Conservation (phyloP, 2,113 vertebrate species). For the pig (Sus scrofa) region DNA sequence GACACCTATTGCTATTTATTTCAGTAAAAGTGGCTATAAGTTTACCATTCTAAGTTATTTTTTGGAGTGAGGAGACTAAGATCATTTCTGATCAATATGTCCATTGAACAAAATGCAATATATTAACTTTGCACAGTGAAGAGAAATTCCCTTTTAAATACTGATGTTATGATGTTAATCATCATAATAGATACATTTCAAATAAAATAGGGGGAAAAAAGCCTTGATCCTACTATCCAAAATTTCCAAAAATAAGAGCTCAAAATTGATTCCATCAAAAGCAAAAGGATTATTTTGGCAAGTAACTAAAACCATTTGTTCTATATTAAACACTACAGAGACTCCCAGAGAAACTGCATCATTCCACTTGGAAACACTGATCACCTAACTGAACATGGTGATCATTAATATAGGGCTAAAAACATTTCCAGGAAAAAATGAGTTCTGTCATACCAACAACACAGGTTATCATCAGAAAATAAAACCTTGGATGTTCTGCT, state of each 20-base stretch:
- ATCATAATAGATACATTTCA: neutral
- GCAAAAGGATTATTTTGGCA: neutral
- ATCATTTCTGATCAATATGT: neutral
- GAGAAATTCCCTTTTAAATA: neutral
- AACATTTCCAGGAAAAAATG: neutral
- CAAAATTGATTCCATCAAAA: constrained; percentile 36
- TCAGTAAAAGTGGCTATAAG: neutral
- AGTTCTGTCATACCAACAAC: neutral
- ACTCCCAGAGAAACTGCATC: neutral
- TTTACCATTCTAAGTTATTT: neutral
- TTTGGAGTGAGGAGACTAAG: neutral
- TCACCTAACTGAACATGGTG: neutral
- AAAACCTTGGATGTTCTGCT: neutral
- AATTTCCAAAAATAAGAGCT: constrained; percentile 17
- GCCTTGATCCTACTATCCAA: neutral
- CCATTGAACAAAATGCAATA: neutral
- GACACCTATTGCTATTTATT: neutral
- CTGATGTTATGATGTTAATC: neutral
- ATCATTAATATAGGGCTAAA: neutral
- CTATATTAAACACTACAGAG: neutral
- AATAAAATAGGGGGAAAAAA: neutral
- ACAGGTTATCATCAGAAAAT: constrained; percentile 7
- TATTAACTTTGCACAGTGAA: neutral
- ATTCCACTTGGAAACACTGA: neutral
- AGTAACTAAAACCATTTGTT: neutral